phyloP scores from a whole-genome alignment of 2,113 vertebrate genomes.

The Anseranas semipalmata region DNA sequence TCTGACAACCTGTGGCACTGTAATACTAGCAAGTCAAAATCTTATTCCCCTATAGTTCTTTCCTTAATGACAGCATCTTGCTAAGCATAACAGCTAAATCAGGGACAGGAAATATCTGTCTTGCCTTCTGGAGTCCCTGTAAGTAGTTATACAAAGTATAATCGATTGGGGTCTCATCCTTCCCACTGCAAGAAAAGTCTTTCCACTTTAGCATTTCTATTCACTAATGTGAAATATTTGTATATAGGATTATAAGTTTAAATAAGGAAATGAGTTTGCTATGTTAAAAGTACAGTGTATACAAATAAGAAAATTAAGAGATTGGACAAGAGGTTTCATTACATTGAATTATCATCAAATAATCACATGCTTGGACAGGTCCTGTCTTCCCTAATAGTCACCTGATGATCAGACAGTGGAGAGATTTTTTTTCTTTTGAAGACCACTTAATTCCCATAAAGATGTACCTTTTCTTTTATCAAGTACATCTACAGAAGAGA shows the following conservation, averaged over 20 bases:
- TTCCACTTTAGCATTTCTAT: background rate
- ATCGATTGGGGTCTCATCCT: background rate
- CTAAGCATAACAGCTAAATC: background rate
- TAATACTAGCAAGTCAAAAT: background rate
- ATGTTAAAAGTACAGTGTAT: background rate
- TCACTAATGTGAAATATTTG: background rate
- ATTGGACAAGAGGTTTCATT: background rate
- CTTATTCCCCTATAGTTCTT: background rate
- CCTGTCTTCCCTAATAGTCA: background rate
- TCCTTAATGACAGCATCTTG: background rate
- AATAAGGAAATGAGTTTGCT: background rate
- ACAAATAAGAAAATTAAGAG: background rate
- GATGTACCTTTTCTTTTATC: background rate
- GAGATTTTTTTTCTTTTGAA: background rate
- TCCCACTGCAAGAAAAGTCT: background rate
- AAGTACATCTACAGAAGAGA: background rate
- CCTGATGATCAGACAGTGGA: background rate
- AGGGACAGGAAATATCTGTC: background rate
- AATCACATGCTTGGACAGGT: background rate
- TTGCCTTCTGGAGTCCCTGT: background rate
- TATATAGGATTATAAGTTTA: background rate
- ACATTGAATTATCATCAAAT: background rate
- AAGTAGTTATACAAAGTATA: background rate
- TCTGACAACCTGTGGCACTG: background rate
- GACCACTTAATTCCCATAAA: background rate